Evolutionary conservation across 2,113 vertebrate genomes (phyloP).

Genomic region (Thamnaconus septentrionalis): DNA sequence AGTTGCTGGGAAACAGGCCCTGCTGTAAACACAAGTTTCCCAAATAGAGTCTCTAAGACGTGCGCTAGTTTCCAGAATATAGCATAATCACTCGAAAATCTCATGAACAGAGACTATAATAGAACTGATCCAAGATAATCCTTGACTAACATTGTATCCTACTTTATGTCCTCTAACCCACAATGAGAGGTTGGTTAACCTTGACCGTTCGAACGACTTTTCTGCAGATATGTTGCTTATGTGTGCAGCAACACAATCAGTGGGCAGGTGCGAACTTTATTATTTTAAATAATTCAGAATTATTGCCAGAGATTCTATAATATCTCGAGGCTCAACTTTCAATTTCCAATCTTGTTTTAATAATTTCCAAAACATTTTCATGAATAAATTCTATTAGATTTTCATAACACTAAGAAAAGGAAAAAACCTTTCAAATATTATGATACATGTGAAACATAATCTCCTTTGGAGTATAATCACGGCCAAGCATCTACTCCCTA

Average conservation of each 20-base stretch:
- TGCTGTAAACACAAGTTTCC: conserved; percentile 50
- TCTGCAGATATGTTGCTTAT: conserved; percentile 12
- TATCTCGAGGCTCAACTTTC: background rate
- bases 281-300: background rate
- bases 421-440: background rate
- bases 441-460: background rate
- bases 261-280: conserved; percentile 20
- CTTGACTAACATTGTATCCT: background rate
- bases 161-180: background rate
- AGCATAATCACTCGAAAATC: conserved; percentile 8
- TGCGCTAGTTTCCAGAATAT: conserved; percentile 32
- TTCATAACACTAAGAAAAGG: background rate
- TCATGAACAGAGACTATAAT: background rate
- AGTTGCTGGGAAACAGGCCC: conserved; percentile 70
- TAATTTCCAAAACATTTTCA: no score
- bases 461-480: background rate
- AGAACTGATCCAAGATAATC: background rate
- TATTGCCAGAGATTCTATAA: background rate
- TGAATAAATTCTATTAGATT: background rate
- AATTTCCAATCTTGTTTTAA: no score
- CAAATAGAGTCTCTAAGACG: conserved; percentile 19
- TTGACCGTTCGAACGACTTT: background rate
- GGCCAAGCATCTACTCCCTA: background rate
- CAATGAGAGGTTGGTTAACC: background rate
- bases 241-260: conserved; percentile 12